Evolutionary conservation across 2,888 invertebrate species (phyloP), one percentile per base, ranked within the genome.

Genomic region (Acronicta alni): DNA sequence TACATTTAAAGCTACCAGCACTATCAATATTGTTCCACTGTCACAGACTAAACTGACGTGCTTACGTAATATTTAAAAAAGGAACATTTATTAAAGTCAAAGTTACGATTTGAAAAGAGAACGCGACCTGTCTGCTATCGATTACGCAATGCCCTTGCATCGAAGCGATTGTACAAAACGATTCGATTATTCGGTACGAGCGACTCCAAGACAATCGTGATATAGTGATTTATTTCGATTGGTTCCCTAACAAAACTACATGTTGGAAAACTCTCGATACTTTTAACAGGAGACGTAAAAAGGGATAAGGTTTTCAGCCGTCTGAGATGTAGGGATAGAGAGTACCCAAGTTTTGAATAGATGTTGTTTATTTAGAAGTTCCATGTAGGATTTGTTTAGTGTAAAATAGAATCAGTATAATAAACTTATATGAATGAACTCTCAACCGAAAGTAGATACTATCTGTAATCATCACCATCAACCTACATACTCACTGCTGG

Each of bases 161-260:
- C 54, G 74, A 45, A 74, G 69, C 69, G 69, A 69, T 69, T 41
- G 38, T 48, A 69, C 48, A 74, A 78, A 71, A 65, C 75, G 72
- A 75, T 78, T 49, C 76, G 76, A 75, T 78, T 76, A 76, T 76
- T 75, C 73, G 58, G 57, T 72, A 79, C 67, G 62, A 68, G 54
- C 57, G 45, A 51, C 60, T 58, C 32, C 59, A 49, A 75, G 75
- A 75, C 75, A 75, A 72, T 72, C 60, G 59, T 61, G 77, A 76
- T 72, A 72, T 47, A 79, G 67, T 79, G 79, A 77, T 77, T 77
- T 77, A 79, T 77, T 79, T 77, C 65, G 77, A 77, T 79, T 79
- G 74, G 70, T 60, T 72, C 72, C 41, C 49, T 44, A 47, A 63
- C 70, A 66, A 70, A 77, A 79, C 77, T 77, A 79, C 77, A 79